phyloP scores from a whole-genome alignment of 2,888 invertebrate species.

The Andrena fulva region DNA sequence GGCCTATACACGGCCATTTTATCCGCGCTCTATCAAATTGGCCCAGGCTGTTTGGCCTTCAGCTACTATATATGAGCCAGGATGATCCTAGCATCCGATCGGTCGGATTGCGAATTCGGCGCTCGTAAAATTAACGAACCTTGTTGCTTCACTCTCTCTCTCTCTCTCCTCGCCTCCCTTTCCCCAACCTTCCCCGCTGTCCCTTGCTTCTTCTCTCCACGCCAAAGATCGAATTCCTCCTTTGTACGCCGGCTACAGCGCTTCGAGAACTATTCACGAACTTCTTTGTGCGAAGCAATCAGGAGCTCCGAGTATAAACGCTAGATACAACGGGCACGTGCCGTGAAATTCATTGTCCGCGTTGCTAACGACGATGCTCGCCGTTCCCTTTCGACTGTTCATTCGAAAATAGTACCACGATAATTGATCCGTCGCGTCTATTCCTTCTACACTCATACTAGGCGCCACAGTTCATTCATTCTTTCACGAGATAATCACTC shows the following conservation, averaged over 20 bases:
- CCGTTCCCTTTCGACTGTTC: slow-evolving; percentile 17
- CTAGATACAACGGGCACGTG: slow-evolving; percentile 58
- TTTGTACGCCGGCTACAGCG: slow-evolving; percentile 66
- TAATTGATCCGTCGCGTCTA: background rate
- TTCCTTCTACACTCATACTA: background rate
- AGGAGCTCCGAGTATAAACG: slow-evolving; percentile 62
- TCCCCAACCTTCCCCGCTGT: slow-evolving; percentile 37
- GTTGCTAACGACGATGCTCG: slow-evolving; percentile 34
- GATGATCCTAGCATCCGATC: slow-evolving; percentile 73
- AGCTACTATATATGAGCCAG: slow-evolving; percentile 47
- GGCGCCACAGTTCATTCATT: background rate
- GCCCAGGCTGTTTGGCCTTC: slow-evolving; percentile 74
- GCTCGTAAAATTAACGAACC: slow-evolving; percentile 79
- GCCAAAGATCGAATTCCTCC: slow-evolving; percentile 66
- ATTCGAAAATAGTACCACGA: slow-evolving; percentile 25
- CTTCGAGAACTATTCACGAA: slow-evolving; percentile 68
- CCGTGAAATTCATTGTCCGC: slow-evolving; percentile 56
- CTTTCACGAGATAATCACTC: background rate
- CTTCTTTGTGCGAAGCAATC: slow-evolving; percentile 70
- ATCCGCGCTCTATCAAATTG: slow-evolving; percentile 43
- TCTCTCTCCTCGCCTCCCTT: background rate
- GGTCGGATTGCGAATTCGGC: slow-evolving; percentile 77
- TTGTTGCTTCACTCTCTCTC: slow-evolving; percentile 49
- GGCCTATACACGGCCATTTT: background rate
- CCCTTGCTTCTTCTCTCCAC: slow-evolving; percentile 60